Evolutionary conservation across 1,140 invertebrate species (phyloP), one percentile per base, ranked within the genome.

Genomic region (Pemphigus obesinymphae): DNA sequence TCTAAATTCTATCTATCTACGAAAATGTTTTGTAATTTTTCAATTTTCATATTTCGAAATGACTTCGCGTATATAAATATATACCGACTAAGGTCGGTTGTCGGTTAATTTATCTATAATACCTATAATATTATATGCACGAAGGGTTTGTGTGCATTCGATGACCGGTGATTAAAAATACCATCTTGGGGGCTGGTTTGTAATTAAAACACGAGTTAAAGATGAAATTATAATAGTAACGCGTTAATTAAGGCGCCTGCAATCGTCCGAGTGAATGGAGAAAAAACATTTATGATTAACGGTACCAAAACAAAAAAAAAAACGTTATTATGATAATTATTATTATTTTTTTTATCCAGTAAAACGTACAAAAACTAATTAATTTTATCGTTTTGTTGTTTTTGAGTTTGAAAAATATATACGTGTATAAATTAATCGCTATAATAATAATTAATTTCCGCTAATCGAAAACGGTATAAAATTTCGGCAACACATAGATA

Each of bases 151-250:
- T 76, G 55, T 61, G 55, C 26, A 29, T 7, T 23, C 31, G 26
- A 37, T 80, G 76, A 80, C 76, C 76, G 76, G 76, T 80, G 55
- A 80, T 80, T 61, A 80, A 61, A 61, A 61, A n/a, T n/a, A 61
- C 55, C 53, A 23, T 58, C 55, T 43, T 40, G 23, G 8, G 76
- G 55, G 76, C 76, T 61, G 76, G 76, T 43, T 80, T 40, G 76
- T 80, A 80, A 80, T 80, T 80, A 80, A 58, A 80, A 80, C 75
- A 7, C 31, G 23, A 61, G 68, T 72, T 72, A 48, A 72, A 72
- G 43, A 50, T 50, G 13, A 73, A 50, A 73, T 26, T 10, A 73
- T n/a, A 73, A 73, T 31, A 31, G 70, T 50, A 50, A 50, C 45
- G 43, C 70, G 70, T 73, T 73, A 73, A 73, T 73, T 73, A 50